Conservation (phyloP, 2,888 invertebrate genomes). For the Erynnis tages region DNA sequence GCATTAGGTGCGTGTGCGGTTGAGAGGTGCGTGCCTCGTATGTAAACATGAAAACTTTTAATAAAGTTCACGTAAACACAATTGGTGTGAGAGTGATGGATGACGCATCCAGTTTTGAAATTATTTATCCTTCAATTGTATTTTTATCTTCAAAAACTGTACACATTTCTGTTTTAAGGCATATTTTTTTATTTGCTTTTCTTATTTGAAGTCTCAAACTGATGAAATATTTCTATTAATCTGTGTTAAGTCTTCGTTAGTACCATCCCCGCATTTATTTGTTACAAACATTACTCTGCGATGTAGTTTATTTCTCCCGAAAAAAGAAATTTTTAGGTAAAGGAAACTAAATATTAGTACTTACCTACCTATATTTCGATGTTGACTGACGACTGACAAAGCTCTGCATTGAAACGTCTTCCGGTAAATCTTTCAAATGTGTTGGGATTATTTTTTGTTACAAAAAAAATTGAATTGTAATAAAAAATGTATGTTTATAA, state of each 20-base stretch:
- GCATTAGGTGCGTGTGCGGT: slow-evolving; percentile 35
- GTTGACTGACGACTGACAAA: too few relatives aligned
- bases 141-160: slow-evolving; percentile 4
- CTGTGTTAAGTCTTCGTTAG: background rate
- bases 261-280: background rate
- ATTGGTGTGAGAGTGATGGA: slow-evolving; percentile 33
- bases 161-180: background rate
- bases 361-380: too few relatives aligned
- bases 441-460: too few relatives aligned
- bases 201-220: slow-evolving; percentile 12
- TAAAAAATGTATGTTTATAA: too few relatives aligned
- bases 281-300: background rate
- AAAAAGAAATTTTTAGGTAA: background rate
- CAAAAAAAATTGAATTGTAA: too few relatives aligned
- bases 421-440: too few relatives aligned
- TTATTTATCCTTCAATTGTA: slow-evolving; percentile 3
- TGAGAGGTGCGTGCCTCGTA: slow-evolving; percentile 60
- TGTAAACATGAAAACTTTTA: slow-evolving; percentile 63
- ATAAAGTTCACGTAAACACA: slow-evolving; percentile 53
- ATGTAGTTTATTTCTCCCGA: background rate
- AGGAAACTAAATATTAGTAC: too few relatives aligned
- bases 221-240: too few relatives aligned
- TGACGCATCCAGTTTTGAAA: slow-evolving; percentile 17
- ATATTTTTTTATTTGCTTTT: slow-evolving; percentile 10
- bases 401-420: too few relatives aligned